Evolutionary conservation across 2,113 vertebrate species (phyloP).

Genomic region (Oncorhynchus clarkii): DNA sequence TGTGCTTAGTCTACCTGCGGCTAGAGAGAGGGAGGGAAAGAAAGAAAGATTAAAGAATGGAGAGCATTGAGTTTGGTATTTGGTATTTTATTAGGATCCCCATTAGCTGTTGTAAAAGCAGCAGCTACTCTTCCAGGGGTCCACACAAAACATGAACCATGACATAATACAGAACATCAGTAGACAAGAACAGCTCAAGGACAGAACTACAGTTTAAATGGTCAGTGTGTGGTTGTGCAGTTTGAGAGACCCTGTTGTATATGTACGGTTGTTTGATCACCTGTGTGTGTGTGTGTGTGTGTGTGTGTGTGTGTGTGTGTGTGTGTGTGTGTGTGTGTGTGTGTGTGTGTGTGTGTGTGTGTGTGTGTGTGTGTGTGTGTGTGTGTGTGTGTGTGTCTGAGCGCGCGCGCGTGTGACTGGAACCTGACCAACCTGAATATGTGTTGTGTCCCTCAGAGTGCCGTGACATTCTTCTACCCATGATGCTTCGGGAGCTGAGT

Average conservation of each 20-base stretch:
- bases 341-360: conserved; percentile 18
- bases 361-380: conserved; percentile 11
- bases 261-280: background rate
- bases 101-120: too few relatives aligned
- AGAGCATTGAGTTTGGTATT: background rate
- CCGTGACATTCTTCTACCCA: conserved; percentile 90
- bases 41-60: too few relatives aligned
- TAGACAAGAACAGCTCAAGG: too few relatives aligned
- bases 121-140: too few relatives aligned
- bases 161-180: too few relatives aligned
- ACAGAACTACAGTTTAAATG: too few relatives aligned
- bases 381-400: conserved; percentile 14
- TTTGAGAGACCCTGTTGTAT: too few relatives aligned
- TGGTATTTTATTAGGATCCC: too few relatives aligned
- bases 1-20: conserved; percentile 57
- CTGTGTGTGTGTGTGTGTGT: conserved; percentile 17
- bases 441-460: conserved; percentile 77
- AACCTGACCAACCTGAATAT: background rate
- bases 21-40: conserved; percentile 33
- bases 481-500: conserved; percentile 92
- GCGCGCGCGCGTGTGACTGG: background rate
- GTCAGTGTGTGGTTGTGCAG: too few relatives aligned
- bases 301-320: conserved; percentile 11
- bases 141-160: too few relatives aligned
- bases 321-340: background rate